These are phyloP conservation scores for Centruroides sculpturatus DNA, from an alignment of 1,140 invertebrate genomes.

Conservation along the genomic window DNA sequence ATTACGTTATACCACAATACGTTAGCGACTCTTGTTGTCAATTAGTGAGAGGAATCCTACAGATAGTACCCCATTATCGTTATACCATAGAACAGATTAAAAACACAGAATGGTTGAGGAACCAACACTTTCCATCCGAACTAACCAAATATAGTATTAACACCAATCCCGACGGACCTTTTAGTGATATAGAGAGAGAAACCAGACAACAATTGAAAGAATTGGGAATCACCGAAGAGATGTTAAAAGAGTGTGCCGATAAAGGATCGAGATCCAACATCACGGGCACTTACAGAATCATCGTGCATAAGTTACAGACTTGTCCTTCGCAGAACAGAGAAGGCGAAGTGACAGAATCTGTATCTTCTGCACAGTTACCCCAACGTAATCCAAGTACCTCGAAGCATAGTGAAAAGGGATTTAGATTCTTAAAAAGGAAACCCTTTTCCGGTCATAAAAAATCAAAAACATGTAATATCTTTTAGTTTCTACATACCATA, in stretches of 20 bases:
- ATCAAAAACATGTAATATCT: too few species aligned
- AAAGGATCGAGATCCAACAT: slow-evolving; percentile 37
- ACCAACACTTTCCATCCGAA: not conserved
- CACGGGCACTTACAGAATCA: slow-evolving; percentile 39
- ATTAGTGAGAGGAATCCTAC: slow-evolving; percentile 34
- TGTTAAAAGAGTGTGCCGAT: slow-evolving; percentile 31
- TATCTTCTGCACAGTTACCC: too few species aligned
- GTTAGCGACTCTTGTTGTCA: slow-evolving; percentile 26
- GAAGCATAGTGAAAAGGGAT: too few species aligned
- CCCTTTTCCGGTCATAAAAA: too few species aligned
- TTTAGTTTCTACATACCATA: too few species aligned
- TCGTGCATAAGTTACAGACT: slow-evolving; percentile 5
- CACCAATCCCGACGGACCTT: not conserved
- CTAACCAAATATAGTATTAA: slow-evolving; percentile 10
- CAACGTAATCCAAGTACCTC: too few species aligned
- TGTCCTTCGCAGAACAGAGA: too few species aligned
- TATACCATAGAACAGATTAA: slow-evolving; percentile 35
- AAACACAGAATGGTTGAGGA: slow-evolving; percentile 31
- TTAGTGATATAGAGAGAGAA: slow-evolving; percentile 26
- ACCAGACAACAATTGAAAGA: slow-evolving; percentile 30
- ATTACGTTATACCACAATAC: slow-evolving; percentile 37
- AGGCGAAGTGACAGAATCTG: too few species aligned
- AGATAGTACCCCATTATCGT: slow-evolving; percentile 31
- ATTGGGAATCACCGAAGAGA: slow-evolving; percentile 38
- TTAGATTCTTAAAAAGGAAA: too few species aligned